phyloP scores from a whole-genome alignment of 2,888 invertebrate genomes.

The Tethea ocularis region DNA sequence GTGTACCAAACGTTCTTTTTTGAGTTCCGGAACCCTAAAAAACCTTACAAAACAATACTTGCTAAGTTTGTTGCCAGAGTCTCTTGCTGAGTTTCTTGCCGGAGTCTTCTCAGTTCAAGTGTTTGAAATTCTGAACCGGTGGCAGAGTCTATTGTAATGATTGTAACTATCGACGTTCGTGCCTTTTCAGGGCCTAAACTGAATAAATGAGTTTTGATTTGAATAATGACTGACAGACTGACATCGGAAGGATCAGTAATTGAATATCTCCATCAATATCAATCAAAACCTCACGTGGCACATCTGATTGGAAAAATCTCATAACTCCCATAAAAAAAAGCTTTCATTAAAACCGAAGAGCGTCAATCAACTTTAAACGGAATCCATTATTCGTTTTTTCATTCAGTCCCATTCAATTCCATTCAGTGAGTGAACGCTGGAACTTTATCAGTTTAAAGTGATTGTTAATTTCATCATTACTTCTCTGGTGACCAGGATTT shows the following conservation, averaged over 20 bases:
- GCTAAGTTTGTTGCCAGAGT: no score
- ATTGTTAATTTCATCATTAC: slow-evolving; percentile 5
- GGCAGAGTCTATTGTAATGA: no score
- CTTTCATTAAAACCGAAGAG: slow-evolving; percentile 1
- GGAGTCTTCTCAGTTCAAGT: no score
- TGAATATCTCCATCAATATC: background rate
- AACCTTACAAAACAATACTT: no score
- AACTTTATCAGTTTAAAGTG: slow-evolving; percentile 5
- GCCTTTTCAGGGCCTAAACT: no score
- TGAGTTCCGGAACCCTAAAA: no score
- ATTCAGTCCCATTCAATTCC: slow-evolving; percentile 12
- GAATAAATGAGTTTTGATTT: no score
- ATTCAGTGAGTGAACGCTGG: slow-evolving; percentile 14
- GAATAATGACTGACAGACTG: no score
- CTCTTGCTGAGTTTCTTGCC: no score
- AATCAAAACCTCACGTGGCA: background rate
- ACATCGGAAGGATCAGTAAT: background rate
- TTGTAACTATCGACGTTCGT: no score
- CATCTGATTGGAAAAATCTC: background rate
- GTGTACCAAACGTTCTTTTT: no score
- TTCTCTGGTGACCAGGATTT: background rate
- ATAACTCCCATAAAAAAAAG: background rate
- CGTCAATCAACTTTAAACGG: slow-evolving; percentile 19
- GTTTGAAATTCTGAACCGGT: no score
- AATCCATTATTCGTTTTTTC: slow-evolving; percentile 20